phyloP scores from a whole-genome alignment of 2,797 vertebrate genomes.

The Sebastes steindachneri region DNA sequence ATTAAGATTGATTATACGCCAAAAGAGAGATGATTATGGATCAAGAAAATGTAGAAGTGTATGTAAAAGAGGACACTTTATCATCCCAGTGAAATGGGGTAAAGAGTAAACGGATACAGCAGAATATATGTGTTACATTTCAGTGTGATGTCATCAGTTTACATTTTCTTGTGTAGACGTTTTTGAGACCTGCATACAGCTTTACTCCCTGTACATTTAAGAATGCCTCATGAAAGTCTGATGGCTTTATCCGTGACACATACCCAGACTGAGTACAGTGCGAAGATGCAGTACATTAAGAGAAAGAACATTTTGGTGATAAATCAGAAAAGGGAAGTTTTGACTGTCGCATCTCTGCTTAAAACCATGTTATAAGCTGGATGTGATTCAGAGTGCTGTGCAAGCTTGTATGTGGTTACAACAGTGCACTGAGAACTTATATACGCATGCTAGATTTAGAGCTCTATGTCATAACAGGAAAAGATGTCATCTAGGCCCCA shows the following conservation, averaged over 20 bases:
- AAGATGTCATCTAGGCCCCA: conserved; percentile 54
- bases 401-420: conserved; percentile 50
- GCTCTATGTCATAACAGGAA: conserved; percentile 75
- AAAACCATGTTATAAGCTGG: conserved; percentile 4
- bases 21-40: conserved; percentile 31
- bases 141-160: neutral
- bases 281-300: neutral
- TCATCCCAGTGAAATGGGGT: neutral
- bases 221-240: neutral
- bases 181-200: neutral
- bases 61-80: neutral
- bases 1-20: conserved; percentile 45
- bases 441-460: conserved; percentile 58
- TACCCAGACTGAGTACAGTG: neutral
- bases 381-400: conserved; percentile 51
- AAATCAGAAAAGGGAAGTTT: conserved; percentile 6
- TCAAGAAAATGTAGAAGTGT: neutral
- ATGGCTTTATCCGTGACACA: neutral
- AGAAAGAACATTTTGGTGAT: neutral
- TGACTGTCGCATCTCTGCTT: neutral
- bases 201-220: neutral
- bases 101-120: neutral
- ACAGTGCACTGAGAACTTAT: conserved; percentile 25
- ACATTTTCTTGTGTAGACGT: neutral
- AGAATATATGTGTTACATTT: neutral